These are phyloP conservation scores for Podarcis siculus DNA, from an alignment of 2,797 vertebrate genomes.

Conservation along the genomic window DNA sequence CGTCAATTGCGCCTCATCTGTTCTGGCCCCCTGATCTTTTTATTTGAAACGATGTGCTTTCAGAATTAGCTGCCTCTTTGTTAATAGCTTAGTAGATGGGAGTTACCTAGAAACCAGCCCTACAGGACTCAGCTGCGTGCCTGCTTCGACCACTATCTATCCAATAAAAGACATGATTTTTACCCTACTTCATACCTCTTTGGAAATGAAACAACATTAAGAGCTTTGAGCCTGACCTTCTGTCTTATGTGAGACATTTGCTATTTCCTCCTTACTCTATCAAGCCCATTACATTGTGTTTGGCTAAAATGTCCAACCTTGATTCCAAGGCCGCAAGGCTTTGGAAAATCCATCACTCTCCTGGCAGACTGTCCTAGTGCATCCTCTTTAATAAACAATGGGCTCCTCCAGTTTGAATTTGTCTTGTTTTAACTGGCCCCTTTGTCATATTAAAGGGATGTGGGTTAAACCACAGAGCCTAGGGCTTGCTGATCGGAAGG, in stretches of 20 bases:
- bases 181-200: not conserved
- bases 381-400: slow-evolving; percentile 6
- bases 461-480: no score
- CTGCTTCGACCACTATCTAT: not conserved
- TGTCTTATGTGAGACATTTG: not conserved
- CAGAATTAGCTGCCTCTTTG: not conserved
- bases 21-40: not conserved
- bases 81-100: not conserved
- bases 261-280: slow-evolving; percentile 1
- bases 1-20: not conserved
- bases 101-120: not conserved
- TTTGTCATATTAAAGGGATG: not conserved
- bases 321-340: slow-evolving; percentile 6
- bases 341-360: slow-evolving; percentile 18
- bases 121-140: not conserved
- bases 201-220: not conserved
- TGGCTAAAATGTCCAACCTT: slow-evolving; percentile 20
- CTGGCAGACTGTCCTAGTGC: slow-evolving; percentile 5
- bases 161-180: not conserved
- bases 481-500: no score
- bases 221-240: not conserved
- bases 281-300: slow-evolving; percentile 13
- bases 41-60: not conserved
- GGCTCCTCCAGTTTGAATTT: not conserved
- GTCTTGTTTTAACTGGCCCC: slow-evolving; percentile 17